Percentiles rank a stretch among this genome's conserved stretches.
phyloP scores from a whole-genome alignment of 2,888 invertebrate genomes.

The Rosalia funebris region DNA sequence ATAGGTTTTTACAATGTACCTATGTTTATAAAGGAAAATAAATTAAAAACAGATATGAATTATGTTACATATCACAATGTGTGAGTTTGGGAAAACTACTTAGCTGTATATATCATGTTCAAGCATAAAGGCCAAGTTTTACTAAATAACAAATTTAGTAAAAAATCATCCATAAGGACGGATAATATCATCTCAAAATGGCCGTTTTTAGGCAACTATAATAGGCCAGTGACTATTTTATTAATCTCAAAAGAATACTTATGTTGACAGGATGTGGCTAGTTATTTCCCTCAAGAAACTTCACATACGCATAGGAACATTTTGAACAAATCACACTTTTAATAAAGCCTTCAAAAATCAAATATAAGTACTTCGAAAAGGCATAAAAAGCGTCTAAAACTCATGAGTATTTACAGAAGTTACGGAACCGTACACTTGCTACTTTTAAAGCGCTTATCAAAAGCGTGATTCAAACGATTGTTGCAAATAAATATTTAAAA shows the following conservation, averaged over 20 bases:
- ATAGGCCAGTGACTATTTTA: conserved; percentile 25
- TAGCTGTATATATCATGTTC: conserved; percentile 34
- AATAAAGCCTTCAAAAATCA: conserved; percentile 4
- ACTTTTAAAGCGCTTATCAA: conserved; percentile 7
- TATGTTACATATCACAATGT: conserved; percentile 39
- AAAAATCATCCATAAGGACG: conserved; percentile 20
- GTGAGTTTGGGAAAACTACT: conserved; percentile 28
- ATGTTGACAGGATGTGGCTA: neutral
- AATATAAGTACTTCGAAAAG: conserved; percentile 8
- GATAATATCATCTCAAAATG: conserved; percentile 26
- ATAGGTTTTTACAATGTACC: conserved; percentile 14
- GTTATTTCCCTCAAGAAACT: conserved; percentile 8
- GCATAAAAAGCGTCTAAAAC: conserved; percentile 6
- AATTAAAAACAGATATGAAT: conserved; percentile 32
- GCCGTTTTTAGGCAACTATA: conserved; percentile 21
- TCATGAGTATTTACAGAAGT: conserved; percentile 19
- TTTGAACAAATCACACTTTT: conserved; percentile 19
- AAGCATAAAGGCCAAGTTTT: conserved; percentile 16
- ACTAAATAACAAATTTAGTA: conserved; percentile 11
- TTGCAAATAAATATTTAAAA: conserved; percentile 8
- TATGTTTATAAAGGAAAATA: conserved; percentile 20
- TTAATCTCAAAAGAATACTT: conserved; percentile 15
- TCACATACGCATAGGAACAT: conserved; percentile 12
- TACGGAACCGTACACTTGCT: neutral
- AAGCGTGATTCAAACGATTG: conserved; percentile 15